These are phyloP conservation scores for Caenorhabditis sp. DNA, from an alignment of 2,888 invertebrate species.

Conservation along the genomic window DNA sequence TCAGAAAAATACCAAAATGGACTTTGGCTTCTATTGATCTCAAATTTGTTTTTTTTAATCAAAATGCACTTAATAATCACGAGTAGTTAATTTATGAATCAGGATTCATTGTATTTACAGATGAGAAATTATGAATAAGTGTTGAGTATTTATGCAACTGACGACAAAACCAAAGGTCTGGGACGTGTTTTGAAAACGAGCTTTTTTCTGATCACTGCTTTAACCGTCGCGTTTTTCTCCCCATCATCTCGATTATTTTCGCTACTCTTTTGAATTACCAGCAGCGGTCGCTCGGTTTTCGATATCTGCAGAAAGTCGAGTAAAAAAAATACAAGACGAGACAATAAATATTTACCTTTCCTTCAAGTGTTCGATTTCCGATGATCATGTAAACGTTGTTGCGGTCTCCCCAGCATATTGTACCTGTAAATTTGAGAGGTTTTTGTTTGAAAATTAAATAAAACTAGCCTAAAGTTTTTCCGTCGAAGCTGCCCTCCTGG, in stretches of 20 bases:
- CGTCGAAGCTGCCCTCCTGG: conserved; percentile 45
- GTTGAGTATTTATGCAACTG: conserved; percentile 10
- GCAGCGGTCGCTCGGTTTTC: conserved; percentile 69
- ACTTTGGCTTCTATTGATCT: conserved; percentile 60
- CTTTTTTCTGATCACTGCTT: conserved; percentile 68
- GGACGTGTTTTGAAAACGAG: conserved; percentile 74
- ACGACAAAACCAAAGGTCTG: conserved; percentile 67
- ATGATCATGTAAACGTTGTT: conserved; percentile 72
- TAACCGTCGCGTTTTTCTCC: conserved; percentile 52
- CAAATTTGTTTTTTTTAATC: conserved; percentile 4
- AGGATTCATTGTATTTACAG: conserved; percentile 27
- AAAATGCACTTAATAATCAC: not conserved
- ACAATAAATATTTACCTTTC: conserved; percentile 67
- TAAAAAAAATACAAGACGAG: conserved; percentile 6
- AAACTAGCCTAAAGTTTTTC: conserved; percentile 47
- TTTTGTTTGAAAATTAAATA: conserved; percentile 1
- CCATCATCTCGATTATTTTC: conserved; percentile 24
- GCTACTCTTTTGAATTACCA: conserved; percentile 60
- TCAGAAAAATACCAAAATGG: conserved; percentile 56
- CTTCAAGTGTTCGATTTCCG: conserved; percentile 76
- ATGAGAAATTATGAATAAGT: not conserved
- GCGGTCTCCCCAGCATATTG: conserved; percentile 72
- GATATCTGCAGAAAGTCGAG: conserved; percentile 54
- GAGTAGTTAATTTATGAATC: conserved; percentile 15
- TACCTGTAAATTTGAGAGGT: conserved; percentile 56